These are phyloP conservation scores for Galeopterus variegatus DNA, from an alignment of 2,113 vertebrate genomes.

Conservation along the genomic window DNA sequence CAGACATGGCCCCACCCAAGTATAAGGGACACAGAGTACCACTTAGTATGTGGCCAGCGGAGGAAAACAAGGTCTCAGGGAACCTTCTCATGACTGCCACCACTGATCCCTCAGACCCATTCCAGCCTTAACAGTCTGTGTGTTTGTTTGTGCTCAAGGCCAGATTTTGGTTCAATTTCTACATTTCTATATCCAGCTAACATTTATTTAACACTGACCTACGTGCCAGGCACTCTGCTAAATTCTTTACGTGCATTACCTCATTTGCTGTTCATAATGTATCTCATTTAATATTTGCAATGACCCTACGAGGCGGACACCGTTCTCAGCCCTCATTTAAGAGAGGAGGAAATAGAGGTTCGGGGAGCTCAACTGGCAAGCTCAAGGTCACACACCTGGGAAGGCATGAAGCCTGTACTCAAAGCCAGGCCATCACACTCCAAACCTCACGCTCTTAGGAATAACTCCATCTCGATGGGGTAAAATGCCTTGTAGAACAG, in stretches of 20 bases:
- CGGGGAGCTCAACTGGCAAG: not conserved
- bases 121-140: not conserved
- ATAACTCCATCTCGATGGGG: not conserved
- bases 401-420: not conserved
- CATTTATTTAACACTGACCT: not conserved
- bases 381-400: not conserved
- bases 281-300: constrained; percentile 47
- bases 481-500: not conserved
- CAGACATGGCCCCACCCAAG: not conserved
- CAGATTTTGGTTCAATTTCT: not conserved
- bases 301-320: not conserved
- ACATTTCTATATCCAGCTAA: not conserved
- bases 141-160: not conserved
- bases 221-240: not conserved
- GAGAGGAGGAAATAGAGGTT: not conserved
- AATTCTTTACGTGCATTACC: not conserved
- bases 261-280: not conserved
- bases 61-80: not conserved
- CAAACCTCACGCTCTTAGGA: not conserved
- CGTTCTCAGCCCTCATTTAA: not conserved
- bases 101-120: not conserved
- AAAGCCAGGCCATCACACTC: not conserved
- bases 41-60: not conserved
- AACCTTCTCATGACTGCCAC: not conserved
- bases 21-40: not conserved